phyloP scores from a whole-genome alignment of 2,113 vertebrate genomes.

The Rousettus leschenaultii region DNA sequence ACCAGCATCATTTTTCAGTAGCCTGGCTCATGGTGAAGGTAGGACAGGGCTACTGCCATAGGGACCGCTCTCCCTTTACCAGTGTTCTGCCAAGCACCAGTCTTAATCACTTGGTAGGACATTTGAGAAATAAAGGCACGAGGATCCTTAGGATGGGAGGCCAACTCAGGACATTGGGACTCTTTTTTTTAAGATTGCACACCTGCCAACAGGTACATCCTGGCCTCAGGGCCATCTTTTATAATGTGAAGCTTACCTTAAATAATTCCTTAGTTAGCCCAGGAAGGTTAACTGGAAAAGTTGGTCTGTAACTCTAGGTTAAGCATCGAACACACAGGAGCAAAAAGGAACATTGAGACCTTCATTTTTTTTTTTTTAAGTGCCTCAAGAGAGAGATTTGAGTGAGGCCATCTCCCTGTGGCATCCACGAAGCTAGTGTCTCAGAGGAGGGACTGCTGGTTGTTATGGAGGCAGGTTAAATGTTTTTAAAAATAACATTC shows the following conservation, averaged over 20 bases:
- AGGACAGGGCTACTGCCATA: neutral
- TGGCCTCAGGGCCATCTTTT: neutral
- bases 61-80: conserved; percentile 13
- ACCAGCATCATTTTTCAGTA: conserved; percentile 13
- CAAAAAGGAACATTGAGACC: neutral
- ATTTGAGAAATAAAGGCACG: conserved; percentile 27
- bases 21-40: neutral
- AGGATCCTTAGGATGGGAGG: neutral
- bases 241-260: neutral
- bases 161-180: neutral
- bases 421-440: neutral
- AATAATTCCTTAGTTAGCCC: neutral
- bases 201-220: neutral
- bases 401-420: neutral
- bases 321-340: neutral
- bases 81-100: conserved; percentile 14
- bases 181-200: neutral
- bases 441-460: neutral
- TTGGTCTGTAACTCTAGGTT: neutral
- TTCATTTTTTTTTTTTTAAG: neutral
- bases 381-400: neutral
- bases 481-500: conserved; percentile 47
- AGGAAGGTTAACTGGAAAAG: neutral
- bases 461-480: neutral
- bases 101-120: neutral